phyloP scores from a whole-genome alignment of 2,888 invertebrate species.

The Hesperia comma region DNA sequence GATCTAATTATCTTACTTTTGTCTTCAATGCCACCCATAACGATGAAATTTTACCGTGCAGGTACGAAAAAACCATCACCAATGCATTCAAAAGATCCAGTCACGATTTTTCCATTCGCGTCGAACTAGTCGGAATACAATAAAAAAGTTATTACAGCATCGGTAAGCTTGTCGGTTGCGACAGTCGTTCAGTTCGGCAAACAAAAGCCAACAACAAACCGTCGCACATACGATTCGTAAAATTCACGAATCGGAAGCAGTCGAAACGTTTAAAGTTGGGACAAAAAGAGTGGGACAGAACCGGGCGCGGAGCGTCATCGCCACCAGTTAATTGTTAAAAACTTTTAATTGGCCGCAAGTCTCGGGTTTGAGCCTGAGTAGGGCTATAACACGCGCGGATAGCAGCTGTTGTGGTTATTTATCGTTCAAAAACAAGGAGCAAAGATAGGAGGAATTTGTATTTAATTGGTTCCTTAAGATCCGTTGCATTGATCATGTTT shows the following conservation, averaged over 20 bases:
- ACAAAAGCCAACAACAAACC: not conserved
- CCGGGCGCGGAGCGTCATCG: constrained; percentile 40
- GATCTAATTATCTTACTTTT: no score
- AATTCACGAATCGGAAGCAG: constrained; percentile 24
- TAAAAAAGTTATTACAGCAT: constrained; percentile 3
- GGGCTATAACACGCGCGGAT: constrained; percentile 33
- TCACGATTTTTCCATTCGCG: not conserved
- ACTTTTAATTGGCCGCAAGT: constrained; percentile 52
- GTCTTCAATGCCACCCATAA: no score
- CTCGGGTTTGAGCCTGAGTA: constrained; percentile 40
- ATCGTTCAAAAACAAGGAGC: no score
- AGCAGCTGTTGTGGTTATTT: not conserved
- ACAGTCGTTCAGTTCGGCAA: not conserved
- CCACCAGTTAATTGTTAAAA: constrained; percentile 50
- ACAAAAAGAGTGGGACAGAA: constrained; percentile 23
- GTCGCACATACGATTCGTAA: constrained; percentile 1
- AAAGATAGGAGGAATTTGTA: no score
- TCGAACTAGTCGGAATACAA: not conserved
- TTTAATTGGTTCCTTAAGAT: no score
- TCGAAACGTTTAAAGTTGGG: constrained; percentile 25
- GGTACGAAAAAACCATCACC: no score
- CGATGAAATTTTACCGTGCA: no score
- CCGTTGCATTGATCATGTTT: no score
- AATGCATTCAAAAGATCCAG: not conserved
- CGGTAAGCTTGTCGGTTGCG: not conserved